These are phyloP conservation scores for Lymantria monacha DNA, from an alignment of 2,888 invertebrate genomes.

Conservation along the genomic window DNA sequence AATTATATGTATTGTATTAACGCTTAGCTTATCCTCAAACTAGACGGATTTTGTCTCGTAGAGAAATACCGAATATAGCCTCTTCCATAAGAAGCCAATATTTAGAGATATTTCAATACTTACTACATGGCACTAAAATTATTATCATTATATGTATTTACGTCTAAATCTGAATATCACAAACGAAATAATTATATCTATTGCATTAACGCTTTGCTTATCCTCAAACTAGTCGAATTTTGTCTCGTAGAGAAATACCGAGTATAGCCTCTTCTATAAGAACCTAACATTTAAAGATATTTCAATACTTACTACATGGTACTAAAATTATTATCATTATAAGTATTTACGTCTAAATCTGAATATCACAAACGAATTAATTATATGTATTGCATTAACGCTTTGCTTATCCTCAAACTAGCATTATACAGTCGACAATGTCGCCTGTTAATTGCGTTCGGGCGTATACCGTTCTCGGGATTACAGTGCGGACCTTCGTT, in stretches of 20 bases:
- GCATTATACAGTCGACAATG: conserved; percentile 35
- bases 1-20: neutral
- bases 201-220: conserved; percentile 3
- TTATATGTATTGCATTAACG: neutral
- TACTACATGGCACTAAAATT: too few species aligned
- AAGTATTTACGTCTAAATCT: neutral
- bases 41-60: too few species aligned
- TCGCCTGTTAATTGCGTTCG: conserved; percentile 60
- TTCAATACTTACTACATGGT: too few species aligned
- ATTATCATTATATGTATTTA: neutral
- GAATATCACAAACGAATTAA: neutral
- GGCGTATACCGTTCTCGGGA: conserved; percentile 43
- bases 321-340: too few species aligned
- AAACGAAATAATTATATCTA: neutral
- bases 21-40: conserved; percentile 16
- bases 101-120: too few species aligned
- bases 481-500: conserved; percentile 60
- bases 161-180: neutral
- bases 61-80: too few species aligned
- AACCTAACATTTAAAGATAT: too few species aligned
- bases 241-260: too few species aligned
- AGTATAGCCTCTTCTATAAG: too few species aligned
- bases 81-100: too few species aligned
- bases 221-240: conserved; percentile 26
- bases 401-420: conserved; percentile 20